Conservation (phyloP, 2,888 invertebrate species). For the Biston stratarius region DNA sequence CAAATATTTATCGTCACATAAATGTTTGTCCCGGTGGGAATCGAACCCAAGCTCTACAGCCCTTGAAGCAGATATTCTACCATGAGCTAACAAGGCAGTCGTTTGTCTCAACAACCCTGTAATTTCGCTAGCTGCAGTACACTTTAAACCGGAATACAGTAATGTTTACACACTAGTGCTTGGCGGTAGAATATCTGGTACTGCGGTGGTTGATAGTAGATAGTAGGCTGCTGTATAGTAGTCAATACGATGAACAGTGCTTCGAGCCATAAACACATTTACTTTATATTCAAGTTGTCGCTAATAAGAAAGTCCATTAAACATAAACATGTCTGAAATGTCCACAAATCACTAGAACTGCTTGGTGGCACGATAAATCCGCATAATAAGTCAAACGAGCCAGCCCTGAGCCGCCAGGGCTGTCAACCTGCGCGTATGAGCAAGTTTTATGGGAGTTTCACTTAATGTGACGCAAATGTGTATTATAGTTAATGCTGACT, state of each 20-base stretch:
- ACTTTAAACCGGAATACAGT: too few relatives aligned
- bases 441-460: slow-evolving; percentile 40
- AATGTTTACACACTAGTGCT: too few relatives aligned
- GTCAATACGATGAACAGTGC: neutral
- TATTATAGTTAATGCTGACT: slow-evolving; percentile 50
- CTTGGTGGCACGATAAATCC: slow-evolving; percentile 47
- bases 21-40: too few relatives aligned
- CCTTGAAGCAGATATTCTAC: too few relatives aligned
- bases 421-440: slow-evolving; percentile 40
- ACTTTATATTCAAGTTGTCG: slow-evolving; percentile 20
- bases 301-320: slow-evolving; percentile 30
- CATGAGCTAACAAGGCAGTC: too few relatives aligned
- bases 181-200: too few relatives aligned
- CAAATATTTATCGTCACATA: too few relatives aligned
- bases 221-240: too few relatives aligned
- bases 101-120: too few relatives aligned
- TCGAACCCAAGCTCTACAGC: too few relatives aligned
- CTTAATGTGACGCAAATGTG: slow-evolving; percentile 47
- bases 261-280: slow-evolving; percentile 14
- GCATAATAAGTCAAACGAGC: slow-evolving; percentile 49
- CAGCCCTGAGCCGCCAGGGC: slow-evolving; percentile 43
- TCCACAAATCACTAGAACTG: slow-evolving; percentile 41
- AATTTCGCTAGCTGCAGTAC: too few relatives aligned
- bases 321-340: slow-evolving; percentile 34
- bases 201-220: too few relatives aligned